Percentiles rank a stretch among this genome's conserved stretches.
phyloP scores from a whole-genome alignment of 2,113 vertebrate genomes.

The Psettodes erumei region DNA sequence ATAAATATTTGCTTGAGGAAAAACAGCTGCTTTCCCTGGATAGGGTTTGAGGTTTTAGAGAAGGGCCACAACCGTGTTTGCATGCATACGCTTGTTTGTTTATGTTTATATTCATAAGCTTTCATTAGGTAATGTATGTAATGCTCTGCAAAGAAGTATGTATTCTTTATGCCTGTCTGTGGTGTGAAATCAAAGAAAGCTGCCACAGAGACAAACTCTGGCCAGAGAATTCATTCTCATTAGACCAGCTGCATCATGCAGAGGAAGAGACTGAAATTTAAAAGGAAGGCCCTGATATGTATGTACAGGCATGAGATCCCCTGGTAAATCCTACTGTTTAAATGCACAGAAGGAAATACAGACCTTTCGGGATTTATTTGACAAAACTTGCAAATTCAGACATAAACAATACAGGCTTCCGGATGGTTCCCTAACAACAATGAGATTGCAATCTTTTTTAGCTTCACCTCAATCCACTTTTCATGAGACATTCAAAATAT shows the following conservation, averaged over 20 bases:
- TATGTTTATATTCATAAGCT: conserved; percentile 31
- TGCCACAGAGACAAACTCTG: not conserved
- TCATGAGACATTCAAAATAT: conserved; percentile 46
- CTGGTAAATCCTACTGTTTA: not conserved
- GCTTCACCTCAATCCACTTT: not conserved
- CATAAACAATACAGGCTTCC: not conserved
- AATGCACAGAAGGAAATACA: not conserved
- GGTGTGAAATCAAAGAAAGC: conserved; percentile 5
- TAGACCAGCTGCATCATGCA: conserved; percentile 19
- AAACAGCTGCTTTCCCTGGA: conserved; percentile 19
- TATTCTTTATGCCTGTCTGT: not conserved
- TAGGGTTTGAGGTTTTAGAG: conserved; percentile 1
- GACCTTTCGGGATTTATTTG: not conserved
- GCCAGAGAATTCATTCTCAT: conserved; percentile 24
- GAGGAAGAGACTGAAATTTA: not conserved
- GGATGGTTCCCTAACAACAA: not conserved
- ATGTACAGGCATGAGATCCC: not conserved
- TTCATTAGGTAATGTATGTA: conserved; percentile 29
- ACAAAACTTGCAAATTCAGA: not conserved
- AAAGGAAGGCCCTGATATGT: conserved; percentile 5
- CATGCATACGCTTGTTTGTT: conserved; percentile 13
- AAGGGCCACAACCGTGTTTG: conserved; percentile 5
- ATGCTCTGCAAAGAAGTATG: not conserved
- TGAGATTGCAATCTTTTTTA: not conserved
- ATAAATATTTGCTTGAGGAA: conserved; percentile 29